Evolutionary conservation across 2,888 invertebrate genomes (phyloP).

Genomic region (Calameuta idolon): DNA sequence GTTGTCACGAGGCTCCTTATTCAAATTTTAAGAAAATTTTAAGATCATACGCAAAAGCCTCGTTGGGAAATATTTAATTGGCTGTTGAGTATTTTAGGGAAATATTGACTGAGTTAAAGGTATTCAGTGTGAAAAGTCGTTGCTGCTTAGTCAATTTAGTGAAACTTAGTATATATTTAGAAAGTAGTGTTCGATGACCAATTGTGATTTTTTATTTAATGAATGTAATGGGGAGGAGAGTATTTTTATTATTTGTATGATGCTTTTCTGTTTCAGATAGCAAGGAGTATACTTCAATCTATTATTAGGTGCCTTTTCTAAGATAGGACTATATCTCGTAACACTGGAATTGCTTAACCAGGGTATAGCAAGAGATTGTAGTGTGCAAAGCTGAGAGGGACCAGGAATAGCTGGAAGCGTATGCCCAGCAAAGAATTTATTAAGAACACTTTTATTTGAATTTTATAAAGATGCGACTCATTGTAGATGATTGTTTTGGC

Average conservation of each 20-base stretch:
- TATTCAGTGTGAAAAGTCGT: not conserved
- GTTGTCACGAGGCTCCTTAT: constrained; percentile 43
- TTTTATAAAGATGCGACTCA: constrained; percentile 40
- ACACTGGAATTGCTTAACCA: not conserved
- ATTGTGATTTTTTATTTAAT: not conserved
- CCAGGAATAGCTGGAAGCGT: constrained; percentile 14
- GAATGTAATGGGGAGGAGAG: not conserved
- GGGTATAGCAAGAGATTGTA: not conserved
- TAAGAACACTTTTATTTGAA: constrained; percentile 23
- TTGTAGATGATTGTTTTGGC: constrained; percentile 23
- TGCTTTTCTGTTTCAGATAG: not conserved
- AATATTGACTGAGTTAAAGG: not conserved
- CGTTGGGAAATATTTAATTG: not conserved
- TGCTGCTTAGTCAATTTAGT: not conserved
- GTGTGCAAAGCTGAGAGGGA: not conserved
- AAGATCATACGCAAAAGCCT: not conserved
- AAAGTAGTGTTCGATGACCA: not conserved
- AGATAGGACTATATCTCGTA: not conserved
- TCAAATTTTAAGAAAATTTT: constrained; percentile 41
- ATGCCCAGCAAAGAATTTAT: constrained; percentile 29
- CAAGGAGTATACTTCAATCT: not conserved
- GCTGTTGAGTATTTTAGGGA: not conserved
- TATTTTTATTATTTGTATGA: not conserved
- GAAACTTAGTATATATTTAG: not conserved
- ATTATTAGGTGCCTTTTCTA: not conserved